phyloP scores from a whole-genome alignment of 2,113 vertebrate species.

The Pionites leucogaster region DNA sequence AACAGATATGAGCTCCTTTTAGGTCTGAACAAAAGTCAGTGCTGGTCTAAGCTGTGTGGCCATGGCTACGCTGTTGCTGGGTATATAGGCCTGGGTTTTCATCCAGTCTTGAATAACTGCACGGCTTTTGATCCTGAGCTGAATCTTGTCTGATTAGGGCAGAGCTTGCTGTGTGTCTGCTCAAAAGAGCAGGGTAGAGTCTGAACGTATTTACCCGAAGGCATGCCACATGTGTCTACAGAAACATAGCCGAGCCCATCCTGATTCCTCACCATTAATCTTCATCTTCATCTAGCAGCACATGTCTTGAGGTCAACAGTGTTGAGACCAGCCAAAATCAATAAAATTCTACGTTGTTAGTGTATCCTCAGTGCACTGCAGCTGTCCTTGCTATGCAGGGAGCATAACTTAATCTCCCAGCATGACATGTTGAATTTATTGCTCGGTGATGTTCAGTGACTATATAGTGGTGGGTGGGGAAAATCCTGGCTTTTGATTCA shows the following conservation, averaged over 20 bases:
- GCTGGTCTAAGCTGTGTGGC: not conserved
- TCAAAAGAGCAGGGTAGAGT: not conserved
- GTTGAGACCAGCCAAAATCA: conserved; percentile 59
- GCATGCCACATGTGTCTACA: not conserved
- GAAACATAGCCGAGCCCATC: not conserved
- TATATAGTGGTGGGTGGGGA: conserved; percentile 3
- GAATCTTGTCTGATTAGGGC: not conserved
- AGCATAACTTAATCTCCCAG: conserved; percentile 36
- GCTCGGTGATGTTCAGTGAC: not conserved
- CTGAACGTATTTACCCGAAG: not conserved
- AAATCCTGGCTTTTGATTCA: conserved; percentile 39
- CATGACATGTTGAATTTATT: conserved; percentile 3
- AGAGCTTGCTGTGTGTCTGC: not conserved
- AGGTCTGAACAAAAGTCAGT: not conserved
- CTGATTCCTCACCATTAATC: not conserved
- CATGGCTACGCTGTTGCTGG: not conserved
- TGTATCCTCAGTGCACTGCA: conserved; percentile 2
- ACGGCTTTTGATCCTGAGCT: not conserved
- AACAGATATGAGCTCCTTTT: not conserved
- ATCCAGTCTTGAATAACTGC: not conserved
- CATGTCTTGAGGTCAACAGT: conserved; percentile 17
- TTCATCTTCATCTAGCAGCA: conserved; percentile 43
- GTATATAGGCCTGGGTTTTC: not conserved
- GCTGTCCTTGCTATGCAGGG: conserved; percentile 65
- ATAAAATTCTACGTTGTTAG: conserved; percentile 38